Percentiles rank a stretch among this genome's conserved stretches.
phyloP scores from a whole-genome alignment of 2,113 vertebrate genomes.

The Phalacrocorax brasilianus region DNA sequence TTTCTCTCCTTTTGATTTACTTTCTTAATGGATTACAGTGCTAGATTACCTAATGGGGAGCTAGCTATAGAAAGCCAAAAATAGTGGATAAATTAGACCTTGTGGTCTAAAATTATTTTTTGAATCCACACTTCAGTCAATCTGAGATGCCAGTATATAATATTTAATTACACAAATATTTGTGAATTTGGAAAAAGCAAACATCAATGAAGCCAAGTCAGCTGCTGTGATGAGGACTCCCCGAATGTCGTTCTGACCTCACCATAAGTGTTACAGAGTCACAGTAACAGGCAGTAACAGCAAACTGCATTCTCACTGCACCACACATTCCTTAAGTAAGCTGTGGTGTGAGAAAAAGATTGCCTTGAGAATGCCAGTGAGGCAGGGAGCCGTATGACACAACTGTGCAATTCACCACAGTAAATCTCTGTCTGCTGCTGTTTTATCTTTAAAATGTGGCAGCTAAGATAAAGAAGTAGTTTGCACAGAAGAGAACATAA shows the following conservation, averaged over 20 bases:
- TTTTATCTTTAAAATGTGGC: background rate
- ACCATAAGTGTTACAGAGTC: rapidly evolving
- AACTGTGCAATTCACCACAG: background rate
- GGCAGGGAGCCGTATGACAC: background rate
- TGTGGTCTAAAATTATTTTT: background rate
- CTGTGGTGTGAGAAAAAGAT: background rate
- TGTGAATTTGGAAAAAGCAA: background rate
- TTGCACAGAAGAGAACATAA: background rate
- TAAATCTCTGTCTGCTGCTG: background rate
- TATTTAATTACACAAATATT: background rate
- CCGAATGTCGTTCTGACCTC: background rate
- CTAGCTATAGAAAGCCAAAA: background rate
- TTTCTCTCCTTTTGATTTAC: background rate
- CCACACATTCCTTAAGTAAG: background rate
- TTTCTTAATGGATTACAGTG: background rate
- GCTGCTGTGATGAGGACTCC: background rate
- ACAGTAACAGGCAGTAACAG: background rate
- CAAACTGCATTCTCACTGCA: background rate
- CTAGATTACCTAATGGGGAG: background rate
- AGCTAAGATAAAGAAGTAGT: background rate
- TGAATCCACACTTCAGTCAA: background rate
- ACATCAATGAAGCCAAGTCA: background rate
- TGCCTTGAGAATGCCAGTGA: background rate
- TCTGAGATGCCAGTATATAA: background rate
- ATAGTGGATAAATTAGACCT: background rate